Conservation (phyloP, 2,888 invertebrate genomes). For the Eurois occulta region DNA sequence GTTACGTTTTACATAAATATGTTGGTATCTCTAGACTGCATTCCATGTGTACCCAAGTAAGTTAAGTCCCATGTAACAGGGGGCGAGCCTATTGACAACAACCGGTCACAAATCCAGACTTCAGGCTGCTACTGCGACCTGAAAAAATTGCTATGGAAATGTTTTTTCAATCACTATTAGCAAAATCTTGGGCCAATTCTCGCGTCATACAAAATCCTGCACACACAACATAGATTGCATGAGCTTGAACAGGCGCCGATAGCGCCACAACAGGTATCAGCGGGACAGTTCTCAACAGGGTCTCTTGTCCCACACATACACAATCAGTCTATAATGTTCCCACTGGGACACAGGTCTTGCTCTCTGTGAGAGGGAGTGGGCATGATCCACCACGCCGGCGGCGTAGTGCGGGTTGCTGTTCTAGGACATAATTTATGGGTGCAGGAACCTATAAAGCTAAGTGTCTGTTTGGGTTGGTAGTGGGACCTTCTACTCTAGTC, state of each 20-base stretch:
- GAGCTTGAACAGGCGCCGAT: slow-evolving; percentile 59
- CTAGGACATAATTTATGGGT: too few relatives aligned
- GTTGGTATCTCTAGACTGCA: background rate
- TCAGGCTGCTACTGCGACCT: background rate
- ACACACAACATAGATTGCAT: slow-evolving; percentile 48
- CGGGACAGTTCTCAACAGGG: slow-evolving; percentile 44
- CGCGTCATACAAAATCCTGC: background rate
- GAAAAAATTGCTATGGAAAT: background rate
- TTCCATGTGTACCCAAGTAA: background rate
- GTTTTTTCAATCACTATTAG: background rate
- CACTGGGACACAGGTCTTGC: too few relatives aligned
- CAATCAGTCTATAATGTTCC: too few relatives aligned
- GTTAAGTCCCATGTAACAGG: background rate
- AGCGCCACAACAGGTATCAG: slow-evolving; percentile 41
- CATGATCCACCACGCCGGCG: too few relatives aligned
- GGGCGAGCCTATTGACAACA: background rate
- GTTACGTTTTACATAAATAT: too few relatives aligned
- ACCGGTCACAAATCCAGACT: background rate
- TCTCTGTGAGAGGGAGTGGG: too few relatives aligned
- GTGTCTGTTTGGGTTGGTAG: too few relatives aligned
- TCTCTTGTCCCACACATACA: too few relatives aligned
- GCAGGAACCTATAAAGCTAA: too few relatives aligned
- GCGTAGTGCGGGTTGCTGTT: too few relatives aligned
- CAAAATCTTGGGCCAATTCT: background rate
- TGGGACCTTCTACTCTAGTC: too few relatives aligned